phyloP scores from a whole-genome alignment of 2,113 vertebrate genomes.

The Scatophagus argus region DNA sequence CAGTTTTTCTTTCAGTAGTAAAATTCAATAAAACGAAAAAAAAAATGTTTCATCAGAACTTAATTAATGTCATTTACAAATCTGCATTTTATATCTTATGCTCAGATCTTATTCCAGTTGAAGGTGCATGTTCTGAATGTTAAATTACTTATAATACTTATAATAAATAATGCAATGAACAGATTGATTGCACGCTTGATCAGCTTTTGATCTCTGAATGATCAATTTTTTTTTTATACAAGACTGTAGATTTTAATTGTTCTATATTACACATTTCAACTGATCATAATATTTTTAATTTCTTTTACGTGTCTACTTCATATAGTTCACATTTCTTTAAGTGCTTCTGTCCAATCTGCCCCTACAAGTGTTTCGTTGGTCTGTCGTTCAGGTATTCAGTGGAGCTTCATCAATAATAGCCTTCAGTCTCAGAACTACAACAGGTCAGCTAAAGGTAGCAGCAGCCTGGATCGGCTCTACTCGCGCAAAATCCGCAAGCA shows the following conservation, averaged over 20 bases:
- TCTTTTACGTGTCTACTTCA: not conserved
- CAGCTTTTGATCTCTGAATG: too few species aligned
- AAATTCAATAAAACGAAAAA: not conserved
- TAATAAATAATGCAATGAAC: too few species aligned
- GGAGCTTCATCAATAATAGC: constrained; percentile 99
- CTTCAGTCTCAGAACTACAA: constrained; percentile 94
- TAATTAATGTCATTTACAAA: not conserved
- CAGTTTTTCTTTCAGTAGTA: not conserved
- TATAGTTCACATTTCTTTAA: too few species aligned
- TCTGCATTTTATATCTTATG: not conserved
- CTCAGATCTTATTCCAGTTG: not conserved
- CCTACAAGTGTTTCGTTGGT: not conserved
- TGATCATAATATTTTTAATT: not conserved
- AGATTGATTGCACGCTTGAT: too few species aligned
- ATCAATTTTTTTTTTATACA: not conserved
- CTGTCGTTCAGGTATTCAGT: constrained; percentile 89
- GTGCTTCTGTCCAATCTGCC: too few species aligned
- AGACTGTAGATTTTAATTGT: too few species aligned
- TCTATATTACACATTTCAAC: too few species aligned
- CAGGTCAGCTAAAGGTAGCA: constrained; percentile 94
- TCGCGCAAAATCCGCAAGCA: constrained; percentile 99
- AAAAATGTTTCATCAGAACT: not conserved
- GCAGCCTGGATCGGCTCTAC: constrained; percentile 96
- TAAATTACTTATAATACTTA: not conserved
- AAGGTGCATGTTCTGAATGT: not conserved